Evolutionary conservation across 2,888 invertebrate species (phyloP), one percentile per base, ranked within the genome.

Genomic region (Drosophila pseudotalamancana): DNA sequence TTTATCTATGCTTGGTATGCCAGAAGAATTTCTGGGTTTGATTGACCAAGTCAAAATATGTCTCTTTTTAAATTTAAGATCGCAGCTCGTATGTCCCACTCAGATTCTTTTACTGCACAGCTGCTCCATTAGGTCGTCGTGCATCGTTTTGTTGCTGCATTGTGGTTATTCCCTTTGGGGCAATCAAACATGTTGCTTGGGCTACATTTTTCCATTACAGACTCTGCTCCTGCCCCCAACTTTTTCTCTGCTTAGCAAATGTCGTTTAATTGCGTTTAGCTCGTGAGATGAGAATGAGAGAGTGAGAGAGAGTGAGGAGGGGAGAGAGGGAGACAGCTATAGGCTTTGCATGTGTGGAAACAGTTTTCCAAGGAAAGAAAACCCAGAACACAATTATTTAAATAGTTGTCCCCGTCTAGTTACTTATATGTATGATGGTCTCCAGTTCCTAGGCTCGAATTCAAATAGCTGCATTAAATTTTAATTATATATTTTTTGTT

Each of bases 381-480:
- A 32, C 51, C 34, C 37, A 42, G 35, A 42, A 39, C 48, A 34
- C 49, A 62, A 73, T 46, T 61, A 46, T 34, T 65, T 64, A 65
- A 75, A 65, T 65, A 73, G 69, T 74, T 39, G 70, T 53, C 50
- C 54, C 32, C 32, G 48, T 53, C 71, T 77, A 55, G 46, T 72
- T 79, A 59, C 67, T 63, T 67, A 56, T 75, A n/a, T n/a, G n/a
- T n/a, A n/a, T 67, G 76, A 56, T 63, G 48, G 46, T 39, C 48
- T 32, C 40, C 6, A 39, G 18, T 61, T 45, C 40, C 14, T 9
- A 19, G 67, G 43, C 64, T 68, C 67, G 46, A 70, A 75, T 75
- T 72, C 71, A 55, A 72, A 72, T 70, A 8, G 72, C 34, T 59
- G 77, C 82, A 67, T 75, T 67, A 56, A 75, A 75, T 64, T 77